phyloP scores from a whole-genome alignment of 1,140 invertebrate species.

The Physella acuta region DNA sequence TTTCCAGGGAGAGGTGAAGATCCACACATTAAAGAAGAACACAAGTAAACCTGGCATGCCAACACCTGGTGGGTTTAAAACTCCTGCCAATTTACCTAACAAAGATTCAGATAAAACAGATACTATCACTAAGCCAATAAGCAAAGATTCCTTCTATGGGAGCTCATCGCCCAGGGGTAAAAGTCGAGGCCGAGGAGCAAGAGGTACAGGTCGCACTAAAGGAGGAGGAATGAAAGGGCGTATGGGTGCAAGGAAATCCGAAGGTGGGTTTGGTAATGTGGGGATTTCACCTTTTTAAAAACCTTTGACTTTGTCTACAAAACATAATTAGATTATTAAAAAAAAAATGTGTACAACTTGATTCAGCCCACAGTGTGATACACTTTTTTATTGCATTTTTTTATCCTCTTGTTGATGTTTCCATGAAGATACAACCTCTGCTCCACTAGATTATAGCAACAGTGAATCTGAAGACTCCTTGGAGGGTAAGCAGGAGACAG shows the following conservation, averaged over 20 bases:
- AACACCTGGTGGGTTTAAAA: background rate
- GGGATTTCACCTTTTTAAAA: no score
- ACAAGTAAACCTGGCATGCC: background rate
- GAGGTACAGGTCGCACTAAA: slow-evolving; percentile 14
- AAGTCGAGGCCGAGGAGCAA: slow-evolving; percentile 3
- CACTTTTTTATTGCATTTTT: slow-evolving; percentile 1
- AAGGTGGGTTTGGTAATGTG: no score
- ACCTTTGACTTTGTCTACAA: no score
- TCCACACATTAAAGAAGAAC: slow-evolving; percentile 23
- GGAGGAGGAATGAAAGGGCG: slow-evolving; percentile 18
- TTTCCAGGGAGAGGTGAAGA: slow-evolving; percentile 32
- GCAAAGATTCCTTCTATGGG: background rate
- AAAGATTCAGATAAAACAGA: background rate
- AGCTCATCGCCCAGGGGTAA: background rate
- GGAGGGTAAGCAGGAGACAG: background rate
- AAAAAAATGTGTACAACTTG: background rate
- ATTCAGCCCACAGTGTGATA: background rate
- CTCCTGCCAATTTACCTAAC: background rate
- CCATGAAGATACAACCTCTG: background rate
- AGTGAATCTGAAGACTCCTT: slow-evolving; percentile 10
- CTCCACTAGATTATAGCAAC: background rate
- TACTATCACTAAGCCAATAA: background rate
- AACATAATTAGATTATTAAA: no score
- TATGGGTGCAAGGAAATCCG: slow-evolving; percentile 2
- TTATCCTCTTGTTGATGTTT: background rate